These are phyloP conservation scores for Hyla sarda DNA, from an alignment of 2,113 vertebrate species.

Conservation along the genomic window DNA sequence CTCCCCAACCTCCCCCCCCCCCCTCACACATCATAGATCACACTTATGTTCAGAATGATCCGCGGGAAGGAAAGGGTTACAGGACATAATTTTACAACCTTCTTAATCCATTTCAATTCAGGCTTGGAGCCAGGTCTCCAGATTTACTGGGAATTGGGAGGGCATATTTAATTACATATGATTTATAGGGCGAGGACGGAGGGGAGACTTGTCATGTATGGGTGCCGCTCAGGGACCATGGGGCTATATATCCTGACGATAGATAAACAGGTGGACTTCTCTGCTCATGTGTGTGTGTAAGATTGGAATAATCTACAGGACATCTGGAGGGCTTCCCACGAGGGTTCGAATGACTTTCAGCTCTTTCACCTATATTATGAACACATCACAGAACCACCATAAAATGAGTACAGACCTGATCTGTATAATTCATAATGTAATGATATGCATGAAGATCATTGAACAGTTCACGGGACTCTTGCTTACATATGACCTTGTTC, in stretches of 20 bases:
- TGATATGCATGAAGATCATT: too few species aligned
- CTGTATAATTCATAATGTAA: not conserved
- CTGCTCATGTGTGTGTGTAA: not conserved
- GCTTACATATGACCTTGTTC: too few species aligned
- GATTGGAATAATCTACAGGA: not conserved
- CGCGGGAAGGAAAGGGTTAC: constrained; percentile 23
- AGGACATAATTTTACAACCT: constrained; percentile 40
- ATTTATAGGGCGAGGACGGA: constrained; percentile 51
- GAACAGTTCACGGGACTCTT: too few species aligned
- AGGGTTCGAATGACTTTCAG: constrained; percentile 16
- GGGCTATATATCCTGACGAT: constrained; percentile 40
- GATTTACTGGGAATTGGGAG: constrained; percentile 54
- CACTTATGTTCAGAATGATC: not conserved
- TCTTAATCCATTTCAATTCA: constrained; percentile 38
- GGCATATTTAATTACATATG: constrained; percentile 58
- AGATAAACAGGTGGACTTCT: constrained; percentile 23
- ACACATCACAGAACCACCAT: not conserved
- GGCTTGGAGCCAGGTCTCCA: constrained; percentile 28
- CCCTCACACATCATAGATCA: too few species aligned
- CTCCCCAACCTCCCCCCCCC: not conserved
- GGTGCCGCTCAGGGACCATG: constrained; percentile 23
- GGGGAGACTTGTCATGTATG: constrained; percentile 40
- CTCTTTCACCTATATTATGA: not conserved
- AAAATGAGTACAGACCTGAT: not conserved
- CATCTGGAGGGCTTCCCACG: constrained; percentile 5